Percentiles rank a stretch among this genome's conserved stretches.
Evolutionary conservation across 1,140 invertebrate genomes (phyloP).

Genomic region (Catajapyx aquilonaris): DNA sequence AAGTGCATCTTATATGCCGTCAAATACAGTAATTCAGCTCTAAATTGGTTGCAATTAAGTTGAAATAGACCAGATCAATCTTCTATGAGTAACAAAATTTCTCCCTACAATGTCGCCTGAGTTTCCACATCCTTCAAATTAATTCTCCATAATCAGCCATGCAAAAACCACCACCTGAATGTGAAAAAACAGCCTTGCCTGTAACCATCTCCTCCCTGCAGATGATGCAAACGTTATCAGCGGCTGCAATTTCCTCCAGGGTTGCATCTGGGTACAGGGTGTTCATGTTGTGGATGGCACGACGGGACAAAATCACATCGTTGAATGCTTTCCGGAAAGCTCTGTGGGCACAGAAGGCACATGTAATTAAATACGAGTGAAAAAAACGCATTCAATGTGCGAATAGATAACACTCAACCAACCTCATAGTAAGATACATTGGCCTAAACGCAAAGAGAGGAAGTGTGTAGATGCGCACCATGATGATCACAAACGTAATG

Average conservation of each 20-base stretch:
- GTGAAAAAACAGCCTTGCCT: constrained; percentile 20
- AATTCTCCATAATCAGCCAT: constrained; percentile 11
- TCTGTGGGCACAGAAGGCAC: constrained; percentile 25
- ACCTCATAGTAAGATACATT: constrained; percentile 95
- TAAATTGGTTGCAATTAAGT: too few relatives aligned
- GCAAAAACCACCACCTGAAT: too few relatives aligned
- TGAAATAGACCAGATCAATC: too few relatives aligned
- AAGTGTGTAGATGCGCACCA: constrained; percentile 93
- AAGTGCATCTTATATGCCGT: too few relatives aligned
- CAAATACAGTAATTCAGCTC: too few relatives aligned
- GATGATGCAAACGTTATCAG: constrained; percentile 98
- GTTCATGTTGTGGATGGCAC: constrained; percentile 96
- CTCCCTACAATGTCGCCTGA: too few relatives aligned
- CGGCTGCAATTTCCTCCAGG: constrained; percentile 70
- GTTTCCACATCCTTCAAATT: constrained; percentile 1
- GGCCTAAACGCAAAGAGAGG: constrained; percentile 95
- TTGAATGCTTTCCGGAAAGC: constrained; percentile 96
- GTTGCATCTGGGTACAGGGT: constrained; percentile 94
- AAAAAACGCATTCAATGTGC: too few relatives aligned
- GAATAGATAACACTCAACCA: constrained; percentile 11
- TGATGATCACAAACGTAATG: constrained; percentile 80
- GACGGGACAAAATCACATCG: constrained; percentile 88
- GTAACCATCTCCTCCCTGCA: constrained; percentile 81
- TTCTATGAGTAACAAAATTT: too few relatives aligned
- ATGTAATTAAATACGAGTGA: constrained; percentile 2